phyloP scores from a whole-genome alignment of 2,113 vertebrate genomes.

The Aythya baeri region DNA sequence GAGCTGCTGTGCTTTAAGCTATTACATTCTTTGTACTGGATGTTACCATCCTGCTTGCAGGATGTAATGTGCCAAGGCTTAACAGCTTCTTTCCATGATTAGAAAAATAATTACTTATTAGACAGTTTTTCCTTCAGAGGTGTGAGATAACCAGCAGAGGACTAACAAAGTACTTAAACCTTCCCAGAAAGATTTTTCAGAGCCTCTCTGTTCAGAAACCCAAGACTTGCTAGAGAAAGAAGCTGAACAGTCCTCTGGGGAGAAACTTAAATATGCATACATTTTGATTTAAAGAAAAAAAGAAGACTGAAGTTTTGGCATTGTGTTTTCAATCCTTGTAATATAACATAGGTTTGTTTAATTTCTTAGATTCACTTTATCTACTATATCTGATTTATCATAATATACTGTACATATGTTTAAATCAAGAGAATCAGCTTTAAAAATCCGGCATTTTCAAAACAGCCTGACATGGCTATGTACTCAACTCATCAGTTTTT shows the following conservation, averaged over 20 bases:
- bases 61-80: accelerated
- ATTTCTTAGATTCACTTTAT: background rate
- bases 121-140: background rate
- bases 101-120: too few species aligned
- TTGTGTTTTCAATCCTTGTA: background rate
- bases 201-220: background rate
- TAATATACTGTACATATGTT: background rate
- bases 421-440: background rate
- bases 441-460: background rate
- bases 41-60: background rate
- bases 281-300: background rate
- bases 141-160: background rate
- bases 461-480: background rate
- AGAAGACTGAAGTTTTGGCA: background rate
- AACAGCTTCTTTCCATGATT: background rate
- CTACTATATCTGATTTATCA: background rate
- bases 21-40: background rate
- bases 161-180: background rate
- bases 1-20: background rate
- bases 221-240: background rate
- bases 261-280: background rate
- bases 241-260: background rate
- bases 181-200: background rate
- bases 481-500: background rate
- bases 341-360: background rate